Evolutionary conservation across 2,797 vertebrate genomes (phyloP).

Genomic region (Vireo griseus): DNA sequence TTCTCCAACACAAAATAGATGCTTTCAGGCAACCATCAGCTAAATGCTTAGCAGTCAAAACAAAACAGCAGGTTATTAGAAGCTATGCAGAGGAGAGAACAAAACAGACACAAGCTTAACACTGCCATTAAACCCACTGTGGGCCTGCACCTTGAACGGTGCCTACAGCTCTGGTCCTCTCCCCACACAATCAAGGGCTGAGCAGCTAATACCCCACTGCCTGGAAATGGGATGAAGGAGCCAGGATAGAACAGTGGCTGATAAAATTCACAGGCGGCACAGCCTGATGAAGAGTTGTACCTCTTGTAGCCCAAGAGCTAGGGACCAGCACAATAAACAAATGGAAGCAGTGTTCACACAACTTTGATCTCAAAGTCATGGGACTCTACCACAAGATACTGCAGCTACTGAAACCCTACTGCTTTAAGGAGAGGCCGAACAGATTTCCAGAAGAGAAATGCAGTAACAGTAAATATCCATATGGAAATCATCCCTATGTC

Average conservation of each 20-base stretch:
- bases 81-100: neutral
- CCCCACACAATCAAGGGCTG: fast-evolving
- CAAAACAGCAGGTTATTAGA: neutral
- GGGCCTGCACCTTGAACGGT: neutral
- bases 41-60: neutral
- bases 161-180: neutral
- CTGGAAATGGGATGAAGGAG: neutral
- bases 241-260: fast-evolving
- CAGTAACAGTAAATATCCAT: neutral
- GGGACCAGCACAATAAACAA: neutral
- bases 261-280: neutral
- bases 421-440: neutral
- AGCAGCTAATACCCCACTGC: neutral
- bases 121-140: neutral
- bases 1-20: neutral
- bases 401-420: neutral
- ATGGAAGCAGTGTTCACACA: neutral
- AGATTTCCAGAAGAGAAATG: neutral
- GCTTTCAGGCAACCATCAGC: neutral
- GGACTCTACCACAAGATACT: neutral
- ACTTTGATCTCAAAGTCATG: neutral
- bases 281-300: neutral
- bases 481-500: neutral
- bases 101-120: neutral
- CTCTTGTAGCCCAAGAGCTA: neutral